phyloP scores from a whole-genome alignment of 2,113 vertebrate species.

The Perognathus longimembris region DNA sequence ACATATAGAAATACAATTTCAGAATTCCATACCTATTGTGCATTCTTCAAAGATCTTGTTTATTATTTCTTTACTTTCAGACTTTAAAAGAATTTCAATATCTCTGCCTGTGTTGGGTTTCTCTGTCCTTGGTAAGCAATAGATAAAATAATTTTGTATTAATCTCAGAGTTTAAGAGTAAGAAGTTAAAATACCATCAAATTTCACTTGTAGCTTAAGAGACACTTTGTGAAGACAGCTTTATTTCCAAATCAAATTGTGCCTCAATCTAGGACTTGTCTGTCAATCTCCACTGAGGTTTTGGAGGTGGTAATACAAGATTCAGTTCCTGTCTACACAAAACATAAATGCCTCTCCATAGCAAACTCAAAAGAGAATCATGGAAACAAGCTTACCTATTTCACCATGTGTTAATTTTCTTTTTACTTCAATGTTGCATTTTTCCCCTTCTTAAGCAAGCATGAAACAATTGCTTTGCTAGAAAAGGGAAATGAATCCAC shows the following conservation, averaged over 20 bases:
- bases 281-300: neutral
- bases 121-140: conserved; percentile 63
- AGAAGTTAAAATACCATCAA: neutral
- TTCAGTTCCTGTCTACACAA: neutral
- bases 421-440: neutral
- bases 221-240: neutral
- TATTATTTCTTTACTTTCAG: conserved; percentile 22
- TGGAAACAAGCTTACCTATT: neutral
- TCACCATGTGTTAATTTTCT: neutral
- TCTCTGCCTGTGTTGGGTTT: neutral
- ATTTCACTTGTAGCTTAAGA: neutral
- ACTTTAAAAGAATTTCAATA: neutral
- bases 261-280: neutral
- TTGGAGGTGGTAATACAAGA: neutral
- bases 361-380: neutral
- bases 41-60: neutral
- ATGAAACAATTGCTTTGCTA: conserved; percentile 50
- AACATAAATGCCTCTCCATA: conserved; percentile 17
- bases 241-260: conserved; percentile 44
- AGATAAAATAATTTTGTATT: conserved; percentile 40
- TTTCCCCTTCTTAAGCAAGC: neutral
- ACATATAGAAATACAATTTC: conserved; percentile 15
- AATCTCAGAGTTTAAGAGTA: neutral
- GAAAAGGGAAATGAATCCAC: conserved; percentile 49
- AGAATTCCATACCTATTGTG: neutral